phyloP scores from a whole-genome alignment of 1,140 invertebrate genomes.

The Capitella teleta region DNA sequence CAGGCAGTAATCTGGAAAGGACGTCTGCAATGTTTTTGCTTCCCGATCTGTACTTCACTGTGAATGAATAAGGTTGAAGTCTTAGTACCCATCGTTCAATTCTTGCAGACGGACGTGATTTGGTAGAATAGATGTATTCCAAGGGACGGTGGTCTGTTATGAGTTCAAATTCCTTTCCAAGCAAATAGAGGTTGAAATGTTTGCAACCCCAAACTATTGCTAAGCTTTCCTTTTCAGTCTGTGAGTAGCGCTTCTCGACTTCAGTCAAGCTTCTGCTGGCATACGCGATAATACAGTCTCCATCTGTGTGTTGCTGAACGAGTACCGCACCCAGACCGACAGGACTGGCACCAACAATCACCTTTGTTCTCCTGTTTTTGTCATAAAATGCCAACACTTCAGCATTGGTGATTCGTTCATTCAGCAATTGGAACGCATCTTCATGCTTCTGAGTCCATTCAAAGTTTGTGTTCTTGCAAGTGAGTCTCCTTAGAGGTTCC shows the following conservation, averaged over 20 bases:
- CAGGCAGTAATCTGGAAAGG: too few species aligned
- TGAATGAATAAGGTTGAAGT: too few species aligned
- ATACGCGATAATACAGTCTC: slow-evolving; percentile 10
- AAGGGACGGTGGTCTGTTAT: slow-evolving; percentile 39
- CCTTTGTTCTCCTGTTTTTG: background rate
- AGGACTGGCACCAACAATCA: background rate
- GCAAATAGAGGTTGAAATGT: slow-evolving; percentile 26
- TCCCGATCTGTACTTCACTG: too few species aligned
- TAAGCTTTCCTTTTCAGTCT: slow-evolving; percentile 39
- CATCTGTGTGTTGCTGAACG: background rate
- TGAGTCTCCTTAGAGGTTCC: too few species aligned
- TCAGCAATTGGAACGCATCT: too few species aligned
- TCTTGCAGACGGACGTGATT: too few species aligned
- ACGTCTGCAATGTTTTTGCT: too few species aligned
- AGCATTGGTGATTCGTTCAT: too few species aligned
- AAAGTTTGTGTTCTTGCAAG: too few species aligned
- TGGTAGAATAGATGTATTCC: too few species aligned
- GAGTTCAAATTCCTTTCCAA: background rate
- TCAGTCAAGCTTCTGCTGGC: slow-evolving; percentile 14
- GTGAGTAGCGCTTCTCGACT: slow-evolving; percentile 27
- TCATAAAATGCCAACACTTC: background rate
- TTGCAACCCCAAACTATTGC: slow-evolving; percentile 37
- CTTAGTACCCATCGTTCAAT: too few species aligned
- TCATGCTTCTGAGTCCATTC: too few species aligned
- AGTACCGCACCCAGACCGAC: background rate